Conservation (phyloP, 2,113 vertebrate species). For the Probosciger aterrimus region DNA sequence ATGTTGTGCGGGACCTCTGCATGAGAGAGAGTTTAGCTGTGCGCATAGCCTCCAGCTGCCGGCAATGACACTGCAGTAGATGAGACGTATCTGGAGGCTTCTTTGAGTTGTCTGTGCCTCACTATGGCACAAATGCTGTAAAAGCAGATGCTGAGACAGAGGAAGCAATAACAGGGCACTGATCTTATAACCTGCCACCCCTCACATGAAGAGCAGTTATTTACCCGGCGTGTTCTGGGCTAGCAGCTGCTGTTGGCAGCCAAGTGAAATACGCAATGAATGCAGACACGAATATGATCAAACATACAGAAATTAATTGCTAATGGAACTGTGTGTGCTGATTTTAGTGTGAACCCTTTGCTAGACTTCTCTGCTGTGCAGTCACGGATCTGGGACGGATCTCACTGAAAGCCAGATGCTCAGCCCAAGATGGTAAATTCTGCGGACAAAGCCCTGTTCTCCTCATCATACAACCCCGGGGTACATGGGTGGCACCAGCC, state of each 20-base stretch:
- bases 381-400: not conserved
- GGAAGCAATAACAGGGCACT: not conserved
- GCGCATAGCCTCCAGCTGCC: not conserved
- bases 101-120: not conserved
- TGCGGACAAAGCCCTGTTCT: not conserved
- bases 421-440: not conserved
- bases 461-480: not conserved
- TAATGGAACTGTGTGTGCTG: not conserved
- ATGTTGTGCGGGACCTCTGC: not conserved
- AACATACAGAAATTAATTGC: not conserved
- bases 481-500: not conserved
- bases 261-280: not conserved
- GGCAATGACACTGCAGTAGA: not conserved
- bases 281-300: not conserved
- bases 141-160: not conserved
- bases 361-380: not conserved
- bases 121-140: not conserved
- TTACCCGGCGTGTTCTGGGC: not conserved
- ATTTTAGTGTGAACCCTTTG: not conserved
- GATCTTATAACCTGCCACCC: not conserved
- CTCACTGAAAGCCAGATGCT: not conserved
- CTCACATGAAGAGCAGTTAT: not conserved
- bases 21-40: not conserved
- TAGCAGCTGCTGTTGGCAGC: not conserved
- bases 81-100: not conserved